Base-by-base conservation (phyloP, 2,888 invertebrate species). In the Dinocampus coccinellae region DNA sequence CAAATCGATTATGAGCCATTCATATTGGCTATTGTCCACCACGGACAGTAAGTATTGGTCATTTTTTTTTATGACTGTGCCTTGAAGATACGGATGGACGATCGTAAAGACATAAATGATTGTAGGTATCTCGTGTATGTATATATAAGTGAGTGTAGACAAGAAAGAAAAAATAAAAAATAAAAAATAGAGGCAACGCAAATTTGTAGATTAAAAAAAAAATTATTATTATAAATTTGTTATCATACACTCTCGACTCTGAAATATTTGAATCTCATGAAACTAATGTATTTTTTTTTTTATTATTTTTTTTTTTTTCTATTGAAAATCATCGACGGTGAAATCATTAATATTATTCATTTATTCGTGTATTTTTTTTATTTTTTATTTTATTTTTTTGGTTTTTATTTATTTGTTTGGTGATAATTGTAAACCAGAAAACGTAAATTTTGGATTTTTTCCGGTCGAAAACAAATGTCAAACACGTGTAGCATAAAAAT, bases 1-100 rank as follows among this genome's bases (percentile, higher is more conserved):
- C 80, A 79, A 81, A 83, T 82, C 82, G 83, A 83, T 84, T 80
- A 83, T 79, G 78, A 80, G 72, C 76, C 77, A 80, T 79, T 82
- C 77, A 75, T 70, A 57, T 63, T 53, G 47, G 42, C 77, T 72
- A 79, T 81, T 81, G 77, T 81, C 76, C 73, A 24, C 70, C 68
- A 78, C 80, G 80, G 78, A 79, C 72, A 75, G 74, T 58, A 66
- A 74, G 75, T 66, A 76, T 82, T 78, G 70, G 78, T 79, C 77
- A 81, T 78, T 79, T 79, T n/a, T n/a, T 70, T 81, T 82, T 82
- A 82, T 76, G 78, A 80, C 76, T 71, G 67, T 62, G 60, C 52
- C 62, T 29, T 26, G 63, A 22, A 42, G 57, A 26, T 22, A 67
- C 67, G 57, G 33, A 47, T 55, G 58, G 26, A 20, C 61, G 10